Evolutionary conservation across 2,797 vertebrate species (phyloP).

Genomic region (Onychomys arenicola): DNA sequence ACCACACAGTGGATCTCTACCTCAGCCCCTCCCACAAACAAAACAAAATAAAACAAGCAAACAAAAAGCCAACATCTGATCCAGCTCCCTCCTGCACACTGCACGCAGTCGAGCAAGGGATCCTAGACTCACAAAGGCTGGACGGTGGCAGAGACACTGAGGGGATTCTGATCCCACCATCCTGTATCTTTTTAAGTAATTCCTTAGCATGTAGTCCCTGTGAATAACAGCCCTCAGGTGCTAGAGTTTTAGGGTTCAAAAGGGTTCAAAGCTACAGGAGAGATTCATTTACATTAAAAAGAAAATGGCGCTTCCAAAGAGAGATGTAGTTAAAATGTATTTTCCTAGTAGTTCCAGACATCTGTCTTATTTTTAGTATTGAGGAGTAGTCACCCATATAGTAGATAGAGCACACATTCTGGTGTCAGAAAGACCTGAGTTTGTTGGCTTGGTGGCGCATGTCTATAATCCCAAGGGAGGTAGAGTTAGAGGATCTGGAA

Average conservation of each 20-base stretch:
- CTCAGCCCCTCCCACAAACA: neutral
- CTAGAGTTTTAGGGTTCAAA: neutral
- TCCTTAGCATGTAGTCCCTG: neutral
- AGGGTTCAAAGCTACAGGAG: constrained; percentile 12
- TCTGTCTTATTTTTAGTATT: neutral
- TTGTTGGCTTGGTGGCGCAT: neutral
- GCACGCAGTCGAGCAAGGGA: neutral
- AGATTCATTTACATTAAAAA: constrained; percentile 8
- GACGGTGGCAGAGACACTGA: neutral
- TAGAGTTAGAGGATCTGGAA: neutral
- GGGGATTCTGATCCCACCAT: neutral
- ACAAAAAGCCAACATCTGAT: neutral
- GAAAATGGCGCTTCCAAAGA: neutral
- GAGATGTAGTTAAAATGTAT: constrained; percentile 2
- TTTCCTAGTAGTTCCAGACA: neutral
- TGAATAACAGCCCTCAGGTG: neutral
- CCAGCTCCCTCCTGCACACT: neutral
- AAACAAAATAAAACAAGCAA: neutral
- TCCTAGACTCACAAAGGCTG: neutral
- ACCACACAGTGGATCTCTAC: too few species aligned
- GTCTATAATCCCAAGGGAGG: neutral
- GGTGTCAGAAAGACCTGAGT: neutral
- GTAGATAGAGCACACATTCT: neutral
- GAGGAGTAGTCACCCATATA: neutral
- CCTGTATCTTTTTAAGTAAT: neutral